These are phyloP conservation scores for Todiramphus saurophagus DNA, from an alignment of 2,113 vertebrate species.

Conservation along the genomic window DNA sequence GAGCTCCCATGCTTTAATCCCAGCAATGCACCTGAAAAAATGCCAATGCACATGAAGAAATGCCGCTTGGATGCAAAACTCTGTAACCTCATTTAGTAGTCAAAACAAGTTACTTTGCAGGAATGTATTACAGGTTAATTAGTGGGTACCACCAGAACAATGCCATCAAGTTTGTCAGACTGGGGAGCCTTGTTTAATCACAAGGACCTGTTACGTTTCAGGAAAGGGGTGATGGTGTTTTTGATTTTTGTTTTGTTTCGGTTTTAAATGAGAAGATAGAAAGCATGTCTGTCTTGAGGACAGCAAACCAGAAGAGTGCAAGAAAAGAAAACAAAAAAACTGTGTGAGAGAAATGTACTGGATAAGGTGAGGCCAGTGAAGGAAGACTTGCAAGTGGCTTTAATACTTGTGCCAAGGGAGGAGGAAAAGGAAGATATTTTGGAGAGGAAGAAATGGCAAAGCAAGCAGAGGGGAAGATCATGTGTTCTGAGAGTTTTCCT, in stretches of 20 bases:
- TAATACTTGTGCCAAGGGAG: neutral
- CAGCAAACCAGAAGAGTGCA: neutral
- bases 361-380: neutral
- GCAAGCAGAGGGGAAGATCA: neutral
- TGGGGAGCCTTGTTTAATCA: neutral
- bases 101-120: neutral
- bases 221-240: neutral
- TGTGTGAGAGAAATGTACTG: neutral
- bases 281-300: neutral
- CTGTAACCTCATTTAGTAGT: neutral
- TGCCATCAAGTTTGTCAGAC: neutral
- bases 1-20: neutral
- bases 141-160: neutral
- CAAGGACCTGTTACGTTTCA: neutral
- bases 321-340: neutral
- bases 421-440: neutral
- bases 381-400: neutral
- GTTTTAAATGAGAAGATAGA: neutral
- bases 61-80: neutral
- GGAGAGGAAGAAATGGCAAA: neutral
- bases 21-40: neutral
- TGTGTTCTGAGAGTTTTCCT: neutral
- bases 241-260: neutral
- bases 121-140: neutral
- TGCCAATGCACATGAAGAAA: neutral